Percentiles rank a stretch among this genome's conserved stretches.
phyloP scores from a whole-genome alignment of 1,140 invertebrate species.

The Drosophila sproati region DNA sequence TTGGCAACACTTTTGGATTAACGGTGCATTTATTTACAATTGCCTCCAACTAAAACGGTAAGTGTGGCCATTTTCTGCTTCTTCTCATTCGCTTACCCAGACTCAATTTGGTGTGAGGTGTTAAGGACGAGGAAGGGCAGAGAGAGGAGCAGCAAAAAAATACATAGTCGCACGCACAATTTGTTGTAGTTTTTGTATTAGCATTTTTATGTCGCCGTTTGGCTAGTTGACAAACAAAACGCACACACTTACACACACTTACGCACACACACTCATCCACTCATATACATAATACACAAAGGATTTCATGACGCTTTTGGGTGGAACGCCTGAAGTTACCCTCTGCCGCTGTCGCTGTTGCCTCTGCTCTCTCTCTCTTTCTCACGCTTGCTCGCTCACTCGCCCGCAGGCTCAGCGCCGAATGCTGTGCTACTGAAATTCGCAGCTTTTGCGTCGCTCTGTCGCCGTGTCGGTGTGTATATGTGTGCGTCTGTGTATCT shows the following conservation, averaged over 20 bases:
- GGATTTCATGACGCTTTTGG: conserved; percentile 75
- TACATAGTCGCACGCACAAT: conserved; percentile 26
- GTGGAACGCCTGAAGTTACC: conserved; percentile 64
- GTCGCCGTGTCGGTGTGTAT: conserved; percentile 11
- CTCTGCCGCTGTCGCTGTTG: conserved; percentile 34
- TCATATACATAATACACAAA: conserved; percentile 62
- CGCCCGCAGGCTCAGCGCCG: conserved; percentile 45
- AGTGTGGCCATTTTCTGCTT: conserved; percentile 57
- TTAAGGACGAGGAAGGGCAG: conserved; percentile 14
- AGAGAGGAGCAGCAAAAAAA: conserved; percentile 1
- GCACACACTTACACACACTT: conserved; percentile 29
- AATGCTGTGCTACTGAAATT: conserved; percentile 79
- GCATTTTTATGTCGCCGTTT: conserved; percentile 71
- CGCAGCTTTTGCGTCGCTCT: conserved; percentile 51
- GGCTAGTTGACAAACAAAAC: conserved; percentile 78
- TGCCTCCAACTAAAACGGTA: conserved; percentile 56
- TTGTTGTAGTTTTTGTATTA: conserved; percentile 74
- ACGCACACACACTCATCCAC: conserved; percentile 20
- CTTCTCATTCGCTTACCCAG: conserved; percentile 19
- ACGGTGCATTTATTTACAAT: conserved; percentile 53
- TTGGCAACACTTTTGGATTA: conserved; percentile 60
- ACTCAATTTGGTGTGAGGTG: conserved; percentile 64
- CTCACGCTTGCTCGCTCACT: conserved; percentile 14
- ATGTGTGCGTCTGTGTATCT: background rate
- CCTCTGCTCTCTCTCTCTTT: conserved; percentile 22